Evolutionary conservation across 1,140 invertebrate species (phyloP).

Genomic region (Thaumatotibia leucotreta): DNA sequence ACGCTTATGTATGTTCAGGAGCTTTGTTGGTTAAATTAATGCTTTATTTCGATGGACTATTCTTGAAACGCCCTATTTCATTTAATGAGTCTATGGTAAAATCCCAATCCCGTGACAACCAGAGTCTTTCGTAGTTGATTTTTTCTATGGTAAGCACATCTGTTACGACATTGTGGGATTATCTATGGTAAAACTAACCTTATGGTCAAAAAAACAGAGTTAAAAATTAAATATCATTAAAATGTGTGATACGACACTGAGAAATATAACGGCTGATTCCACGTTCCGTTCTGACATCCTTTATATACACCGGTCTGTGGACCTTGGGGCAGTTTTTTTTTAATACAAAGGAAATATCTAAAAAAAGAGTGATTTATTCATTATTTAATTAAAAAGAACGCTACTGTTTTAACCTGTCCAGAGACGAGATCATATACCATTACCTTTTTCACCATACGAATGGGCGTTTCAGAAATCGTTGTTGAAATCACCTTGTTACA

Average conservation of each 20-base stretch:
- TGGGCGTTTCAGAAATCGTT: too few species aligned
- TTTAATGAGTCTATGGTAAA: background rate
- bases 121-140: too few species aligned
- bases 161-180: too few species aligned
- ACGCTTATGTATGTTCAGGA: background rate
- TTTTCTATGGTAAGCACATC: too few species aligned
- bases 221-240: background rate
- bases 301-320: slow-evolving; percentile 41
- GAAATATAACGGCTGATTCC: slow-evolving; percentile 25
- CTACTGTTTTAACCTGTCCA: too few species aligned
- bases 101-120: too few species aligned
- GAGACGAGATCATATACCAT: too few species aligned
- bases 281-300: slow-evolving; percentile 35
- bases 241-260: background rate
- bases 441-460: too few species aligned
- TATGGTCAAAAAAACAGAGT: background rate
- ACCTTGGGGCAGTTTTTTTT: slow-evolving; percentile 37
- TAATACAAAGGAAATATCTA: slow-evolving; percentile 16
- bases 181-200: background rate
- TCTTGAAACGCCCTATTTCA: background rate
- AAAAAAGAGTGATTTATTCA: too few species aligned
- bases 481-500: too few species aligned
- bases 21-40: background rate
- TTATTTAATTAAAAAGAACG: background rate
- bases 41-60: background rate